Evolutionary conservation across 2,888 invertebrate genomes (phyloP).

Genomic region (Lasioglossum marginatum): DNA sequence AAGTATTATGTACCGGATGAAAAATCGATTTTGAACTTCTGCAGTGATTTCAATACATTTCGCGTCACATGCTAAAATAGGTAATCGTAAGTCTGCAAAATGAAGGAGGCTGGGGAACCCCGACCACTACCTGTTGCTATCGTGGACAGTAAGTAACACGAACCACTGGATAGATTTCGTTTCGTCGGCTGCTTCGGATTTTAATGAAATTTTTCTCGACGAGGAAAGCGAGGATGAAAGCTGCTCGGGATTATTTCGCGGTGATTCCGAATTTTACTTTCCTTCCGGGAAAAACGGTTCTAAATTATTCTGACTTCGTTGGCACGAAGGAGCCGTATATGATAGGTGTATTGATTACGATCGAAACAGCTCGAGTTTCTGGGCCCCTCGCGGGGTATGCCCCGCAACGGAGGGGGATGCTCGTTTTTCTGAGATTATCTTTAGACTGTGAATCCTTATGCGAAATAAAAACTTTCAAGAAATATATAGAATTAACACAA

Average conservation of each 20-base stretch:
- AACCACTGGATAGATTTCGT: constrained; percentile 55
- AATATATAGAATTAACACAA: neutral
- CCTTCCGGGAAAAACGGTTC: neutral
- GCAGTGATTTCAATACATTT: constrained; percentile 55
- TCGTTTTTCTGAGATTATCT: neutral
- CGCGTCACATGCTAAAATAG: constrained; percentile 64
- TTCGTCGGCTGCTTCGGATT: constrained; percentile 48
- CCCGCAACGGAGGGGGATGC: too few species aligned
- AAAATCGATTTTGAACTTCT: constrained; percentile 5
- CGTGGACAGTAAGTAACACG: constrained; percentile 66
- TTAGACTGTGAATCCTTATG: too few species aligned
- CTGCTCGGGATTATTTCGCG: constrained; percentile 29
- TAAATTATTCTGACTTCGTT: too few species aligned
- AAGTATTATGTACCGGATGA: neutral
- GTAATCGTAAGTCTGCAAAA: constrained; percentile 59
- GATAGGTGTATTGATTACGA: too few species aligned
- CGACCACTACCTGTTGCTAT: constrained; percentile 71
- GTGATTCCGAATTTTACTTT: constrained; percentile 2
- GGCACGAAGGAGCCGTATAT: too few species aligned
- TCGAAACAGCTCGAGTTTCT: too few species aligned
- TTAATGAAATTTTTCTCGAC: constrained; percentile 51
- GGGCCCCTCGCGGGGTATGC: too few species aligned
- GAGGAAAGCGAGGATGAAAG: neutral
- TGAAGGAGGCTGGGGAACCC: constrained; percentile 59
- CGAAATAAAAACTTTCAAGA: neutral